Evolutionary conservation across 2,888 invertebrate species (phyloP), one percentile per base, ranked within the genome.

Genomic region (Diarsia rubi): DNA sequence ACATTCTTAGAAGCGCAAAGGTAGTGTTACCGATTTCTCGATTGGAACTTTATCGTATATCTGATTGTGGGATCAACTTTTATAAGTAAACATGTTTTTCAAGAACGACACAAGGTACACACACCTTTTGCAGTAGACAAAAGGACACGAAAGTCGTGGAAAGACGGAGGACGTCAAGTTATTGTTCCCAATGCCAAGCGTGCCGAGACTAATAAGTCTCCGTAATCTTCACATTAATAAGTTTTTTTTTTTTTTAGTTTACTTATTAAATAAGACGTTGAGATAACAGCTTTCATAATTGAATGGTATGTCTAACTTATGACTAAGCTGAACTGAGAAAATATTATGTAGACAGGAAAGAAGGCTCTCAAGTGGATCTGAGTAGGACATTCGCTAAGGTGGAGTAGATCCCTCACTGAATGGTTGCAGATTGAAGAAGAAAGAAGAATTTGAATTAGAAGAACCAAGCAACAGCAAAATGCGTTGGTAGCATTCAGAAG

Each of bases 161-260:
- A 59, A 59, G 27, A 57, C 27, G 9, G 27, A 1, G n/a, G 42
- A 62, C 47, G 47, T 73, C 81, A 63, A 74, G 47, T 57, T 73
- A 42, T 42, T 76, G 81, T 57, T 31, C 81, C 37, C 24, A 63
- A 81, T 81, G 62, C 54, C 75, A 76, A 74, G 11, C 81, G 75
- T 54, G 47, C 31, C 54, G 81, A 81, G 75, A 81, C 74, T 81
- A 81, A 76, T 81, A 73, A 47, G 54, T 9, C 47, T 57, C 62
- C 47, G 52, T 27, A 62, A 54, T 74, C 21, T 24, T 47, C 42
- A 54, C 62, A 73, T 76, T 76, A 11, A n/a, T 75, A 42, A 42
- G 19, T n/a, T n/a, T n/a, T n/a, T n/a, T n/a, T n/a, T n/a, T n/a
- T n/a, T n/a, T n/a, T n/a, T n/a, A n/a, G n/a, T 11, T 5, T 31